Base-by-base conservation (phyloP, 2,888 invertebrate species). In the Furcula furcula region DNA sequence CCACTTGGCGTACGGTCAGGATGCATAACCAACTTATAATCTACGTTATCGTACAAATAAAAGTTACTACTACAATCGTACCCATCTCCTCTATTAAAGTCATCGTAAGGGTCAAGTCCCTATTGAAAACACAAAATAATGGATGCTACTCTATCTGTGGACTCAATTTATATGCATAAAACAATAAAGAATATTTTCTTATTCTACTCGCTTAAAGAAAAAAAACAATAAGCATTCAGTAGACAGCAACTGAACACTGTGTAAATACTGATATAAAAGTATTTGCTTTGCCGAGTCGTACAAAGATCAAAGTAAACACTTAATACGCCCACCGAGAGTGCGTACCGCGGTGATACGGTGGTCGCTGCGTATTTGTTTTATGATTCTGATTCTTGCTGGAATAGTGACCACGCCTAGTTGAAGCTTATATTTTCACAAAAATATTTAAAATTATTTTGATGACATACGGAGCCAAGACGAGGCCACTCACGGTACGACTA, bases 241-340 rank as follows among this genome's bases (percentile, higher is more conserved):
- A 75, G 76, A 76, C 68, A 70, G 79, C 67, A 76, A 82, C 78
- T 73, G 67, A 66, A 83, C 73, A 78, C 80, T 81, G 70, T 71
- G 79, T 84, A 76, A 86, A 87, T 76, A 85, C 63, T 66, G 82
- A 81, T 85, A 84, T 85, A 83, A 85, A 86, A 84, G 85, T 87
- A 78, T 86, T 87, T 87, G 74, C 74, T 67, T 65, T 72, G 72
- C 73, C 65, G 70, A 78, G 74, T 68, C 74, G 69, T 78, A 85
- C 82, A 85, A 84, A 83, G 84, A 82, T 79, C 78, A 69, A 55
- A 56, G 81, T 62, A 83, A 86, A 86, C 77, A 85, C 76, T 82
- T 48, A 43, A 52, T 52, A 75, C 83, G 78, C 83, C 86, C 72
- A 84, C 81, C 59, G 46, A 53, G 59, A 49, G 38, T 52, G 55